Evolutionary conservation across 30 jellyfish, hydroid and myxozoan species (phyloP).

Genomic region (Aurelia sp.): DNA sequence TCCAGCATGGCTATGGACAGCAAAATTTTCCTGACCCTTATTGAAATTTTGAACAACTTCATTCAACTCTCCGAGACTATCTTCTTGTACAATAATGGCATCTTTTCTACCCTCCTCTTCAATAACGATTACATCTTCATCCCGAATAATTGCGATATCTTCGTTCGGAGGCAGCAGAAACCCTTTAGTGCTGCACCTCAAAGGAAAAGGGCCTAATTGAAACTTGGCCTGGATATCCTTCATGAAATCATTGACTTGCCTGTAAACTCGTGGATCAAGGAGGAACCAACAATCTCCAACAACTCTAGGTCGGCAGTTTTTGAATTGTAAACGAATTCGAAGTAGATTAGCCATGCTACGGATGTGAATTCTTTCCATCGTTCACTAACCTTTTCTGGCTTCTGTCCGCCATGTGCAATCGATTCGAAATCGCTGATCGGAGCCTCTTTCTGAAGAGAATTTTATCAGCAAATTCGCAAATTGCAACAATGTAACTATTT

Average conservation of each 20-base stretch:
- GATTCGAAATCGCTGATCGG: too few relatives aligned
- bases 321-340: slow-evolving; percentile 4
- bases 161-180: slow-evolving; percentile 41
- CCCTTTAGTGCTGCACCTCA: slow-evolving; percentile 32
- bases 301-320: background rate
- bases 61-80: background rate
- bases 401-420: too few relatives aligned
- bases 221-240: slow-evolving; percentile 11
- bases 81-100: background rate
- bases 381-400: background rate
- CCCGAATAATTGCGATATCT: slow-evolving; percentile 36
- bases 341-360: too few relatives aligned
- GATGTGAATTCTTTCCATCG: background rate
- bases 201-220: background rate
- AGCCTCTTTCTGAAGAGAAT: too few relatives aligned
- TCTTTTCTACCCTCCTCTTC: slow-evolving; percentile 3
- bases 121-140: slow-evolving; percentile 41
- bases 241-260: slow-evolving; percentile 1
- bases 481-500: too few relatives aligned
- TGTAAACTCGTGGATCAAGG: slow-evolving; percentile 1
- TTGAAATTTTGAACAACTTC: too few relatives aligned
- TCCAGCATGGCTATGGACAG: too few relatives aligned
- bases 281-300: slow-evolving; percentile 47
- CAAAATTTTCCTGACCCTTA: too few relatives aligned
- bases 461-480: too few relatives aligned